Evolutionary conservation across 2,113 vertebrate genomes (phyloP).

Genomic region (Probosciger aterrimus): DNA sequence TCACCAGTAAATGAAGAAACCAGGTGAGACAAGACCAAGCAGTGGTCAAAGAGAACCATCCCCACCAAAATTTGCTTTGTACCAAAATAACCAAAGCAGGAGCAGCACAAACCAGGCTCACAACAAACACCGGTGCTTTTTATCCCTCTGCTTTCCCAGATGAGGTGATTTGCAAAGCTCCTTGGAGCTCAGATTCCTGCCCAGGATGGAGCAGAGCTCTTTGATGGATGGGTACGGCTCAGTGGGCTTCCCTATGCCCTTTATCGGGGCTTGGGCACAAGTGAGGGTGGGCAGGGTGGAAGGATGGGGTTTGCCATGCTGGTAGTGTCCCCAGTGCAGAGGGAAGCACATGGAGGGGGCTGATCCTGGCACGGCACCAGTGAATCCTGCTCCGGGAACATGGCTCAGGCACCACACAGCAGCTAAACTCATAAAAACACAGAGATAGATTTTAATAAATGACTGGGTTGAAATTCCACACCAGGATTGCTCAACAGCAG

Average conservation of each 20-base stretch:
- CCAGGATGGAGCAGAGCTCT: neutral
- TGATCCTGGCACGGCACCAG: neutral
- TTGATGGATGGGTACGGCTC: fast-evolving
- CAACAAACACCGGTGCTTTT: fast-evolving
- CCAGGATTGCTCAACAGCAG: neutral
- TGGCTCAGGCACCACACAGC: neutral
- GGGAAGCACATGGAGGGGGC: neutral
- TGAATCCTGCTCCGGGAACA: neutral
- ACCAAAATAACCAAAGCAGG: neutral
- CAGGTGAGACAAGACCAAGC: fast-evolving
- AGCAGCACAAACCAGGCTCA: neutral
- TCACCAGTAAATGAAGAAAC: neutral
- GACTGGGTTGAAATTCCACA: neutral
- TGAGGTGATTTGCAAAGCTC: neutral
- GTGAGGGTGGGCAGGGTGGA: neutral
- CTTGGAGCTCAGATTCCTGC: neutral
- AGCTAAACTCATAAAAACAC: neutral
- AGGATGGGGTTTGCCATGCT: neutral
- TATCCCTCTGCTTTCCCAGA: neutral
- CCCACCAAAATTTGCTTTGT: neutral
- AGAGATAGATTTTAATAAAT: neutral
- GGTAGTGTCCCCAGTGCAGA: fast-evolving
- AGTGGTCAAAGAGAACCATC: neutral
- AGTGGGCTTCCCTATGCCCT: neutral
- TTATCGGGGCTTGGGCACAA: fast-evolving